Evolutionary conservation across 1,140 invertebrate genomes (phyloP), one percentile per base, ranked within the genome.

Genomic region (Solenopsis invicta): DNA sequence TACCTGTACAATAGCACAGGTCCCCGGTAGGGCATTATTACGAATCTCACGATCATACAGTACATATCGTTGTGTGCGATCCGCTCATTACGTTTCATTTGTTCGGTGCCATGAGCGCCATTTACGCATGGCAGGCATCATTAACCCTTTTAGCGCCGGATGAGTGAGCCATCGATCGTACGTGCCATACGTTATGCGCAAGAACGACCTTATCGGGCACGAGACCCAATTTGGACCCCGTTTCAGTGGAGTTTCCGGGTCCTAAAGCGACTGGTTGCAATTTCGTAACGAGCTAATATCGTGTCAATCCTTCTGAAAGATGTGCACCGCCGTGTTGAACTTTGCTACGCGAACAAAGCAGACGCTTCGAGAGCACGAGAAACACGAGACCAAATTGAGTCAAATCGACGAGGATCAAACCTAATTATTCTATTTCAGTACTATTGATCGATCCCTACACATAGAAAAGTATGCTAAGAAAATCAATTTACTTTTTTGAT

Each of bases 1-100:
- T 81, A n/a, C 41, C 45, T 6, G n/a, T 52, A 74, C 67, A 82
- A 85, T 77, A 76, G 76, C 45, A 29, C 41, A 67, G 41, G 62
- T 59, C 24, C 37, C 2, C 50, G 81, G 61, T 62, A 81, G 76
- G 71, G 52, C 81, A 88, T 89, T 90, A 90, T 90, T 90, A 88
- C 89, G 88, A 89, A 82, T 89, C 86, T 88, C 88, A 66, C 89
- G 76, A 90, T 90, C 81, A 75, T 87, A 76, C 52, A 34, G 52
- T 90, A 85, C 80, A 86, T 76, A 72, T 69, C 45, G n/a, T 62
- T 72, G 37, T 69, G 48, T 18, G 52, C 78, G 88, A 89, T 90
- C 64, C 89, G 89, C 86, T 90, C 89, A 90, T 90, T 90, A 90
- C 86, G 89, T 90, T 90, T 90, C 89, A 90, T 90, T 90, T 90